Percentiles rank a stretch among this genome's conserved stretches.
phyloP scores from a whole-genome alignment of 2,113 vertebrate genomes.

The Burhinus bistriatus region DNA sequence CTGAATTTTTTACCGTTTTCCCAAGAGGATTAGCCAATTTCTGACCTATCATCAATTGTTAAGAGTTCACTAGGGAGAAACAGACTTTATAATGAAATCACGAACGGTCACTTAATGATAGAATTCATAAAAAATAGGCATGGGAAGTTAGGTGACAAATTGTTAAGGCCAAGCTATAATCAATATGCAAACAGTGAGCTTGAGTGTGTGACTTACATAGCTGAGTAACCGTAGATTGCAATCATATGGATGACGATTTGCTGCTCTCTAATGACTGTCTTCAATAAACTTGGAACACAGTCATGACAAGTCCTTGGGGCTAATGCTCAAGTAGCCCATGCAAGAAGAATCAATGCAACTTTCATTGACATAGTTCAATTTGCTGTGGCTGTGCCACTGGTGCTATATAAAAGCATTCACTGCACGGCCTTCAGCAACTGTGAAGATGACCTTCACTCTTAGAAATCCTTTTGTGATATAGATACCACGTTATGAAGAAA shows the following conservation, averaged over 20 bases:
- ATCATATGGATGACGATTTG: not conserved
- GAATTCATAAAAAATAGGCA: not conserved
- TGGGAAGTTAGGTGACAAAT: not conserved
- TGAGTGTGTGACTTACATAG: not conserved
- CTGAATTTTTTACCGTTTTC: not conserved
- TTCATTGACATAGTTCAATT: not conserved
- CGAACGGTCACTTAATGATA: not conserved
- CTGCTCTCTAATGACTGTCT: not conserved
- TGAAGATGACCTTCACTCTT: not conserved
- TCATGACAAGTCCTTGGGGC: not conserved
- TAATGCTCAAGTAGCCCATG: not conserved
- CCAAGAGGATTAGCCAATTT: not conserved
- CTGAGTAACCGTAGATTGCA: not conserved
- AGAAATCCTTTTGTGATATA: not conserved
- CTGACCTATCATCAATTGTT: not conserved
- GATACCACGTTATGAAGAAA: not conserved
- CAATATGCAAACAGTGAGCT: not conserved
- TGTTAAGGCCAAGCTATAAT: not conserved
- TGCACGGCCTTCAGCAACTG: not conserved
- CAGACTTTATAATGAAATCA: slow-evolving; percentile 15
- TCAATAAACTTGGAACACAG: not conserved
- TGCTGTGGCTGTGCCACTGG: not conserved
- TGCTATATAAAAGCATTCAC: not conserved
- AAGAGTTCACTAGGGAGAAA: not conserved
- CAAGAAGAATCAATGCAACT: not conserved